phyloP scores from a whole-genome alignment of 1,140 invertebrate genomes.

The Lethocerus indicus region DNA sequence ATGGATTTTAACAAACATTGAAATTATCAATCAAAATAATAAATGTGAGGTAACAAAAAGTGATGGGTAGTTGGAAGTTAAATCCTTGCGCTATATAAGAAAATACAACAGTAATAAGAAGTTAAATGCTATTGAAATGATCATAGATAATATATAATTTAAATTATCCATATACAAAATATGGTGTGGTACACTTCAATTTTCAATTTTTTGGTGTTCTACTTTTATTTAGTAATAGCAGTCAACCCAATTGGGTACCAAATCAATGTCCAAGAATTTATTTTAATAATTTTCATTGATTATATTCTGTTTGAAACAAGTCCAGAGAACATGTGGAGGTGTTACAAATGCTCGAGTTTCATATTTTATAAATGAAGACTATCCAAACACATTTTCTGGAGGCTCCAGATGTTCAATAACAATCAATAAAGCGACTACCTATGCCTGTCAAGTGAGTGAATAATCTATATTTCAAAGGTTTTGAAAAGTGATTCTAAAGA shows the following conservation, averaged over 20 bases:
- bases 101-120: not conserved
- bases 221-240: not conserved
- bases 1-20: not conserved
- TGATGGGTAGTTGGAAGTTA: not conserved
- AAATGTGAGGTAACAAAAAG: not conserved
- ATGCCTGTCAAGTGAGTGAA: slow-evolving; percentile 59
- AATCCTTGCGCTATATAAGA: not conserved
- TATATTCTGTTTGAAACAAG: slow-evolving; percentile 24
- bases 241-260: not conserved
- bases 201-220: not conserved
- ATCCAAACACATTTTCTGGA: slow-evolving; percentile 43
- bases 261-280: not conserved
- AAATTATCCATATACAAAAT: not conserved
- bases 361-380: slow-evolving; percentile 60
- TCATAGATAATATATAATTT: not conserved
- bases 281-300: not conserved
- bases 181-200: too few relatives aligned
- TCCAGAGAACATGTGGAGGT: slow-evolving; percentile 46
- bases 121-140: too few relatives aligned
- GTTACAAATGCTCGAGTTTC: slow-evolving; percentile 58
- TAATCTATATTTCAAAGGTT: too few relatives aligned
- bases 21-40: not conserved
- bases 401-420: slow-evolving; percentile 49
- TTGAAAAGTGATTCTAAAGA: too few relatives aligned
- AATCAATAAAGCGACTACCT: slow-evolving; percentile 42